Evolutionary conservation across 2,113 vertebrate genomes (phyloP).

Genomic region (Phyllostomus hastatus): DNA sequence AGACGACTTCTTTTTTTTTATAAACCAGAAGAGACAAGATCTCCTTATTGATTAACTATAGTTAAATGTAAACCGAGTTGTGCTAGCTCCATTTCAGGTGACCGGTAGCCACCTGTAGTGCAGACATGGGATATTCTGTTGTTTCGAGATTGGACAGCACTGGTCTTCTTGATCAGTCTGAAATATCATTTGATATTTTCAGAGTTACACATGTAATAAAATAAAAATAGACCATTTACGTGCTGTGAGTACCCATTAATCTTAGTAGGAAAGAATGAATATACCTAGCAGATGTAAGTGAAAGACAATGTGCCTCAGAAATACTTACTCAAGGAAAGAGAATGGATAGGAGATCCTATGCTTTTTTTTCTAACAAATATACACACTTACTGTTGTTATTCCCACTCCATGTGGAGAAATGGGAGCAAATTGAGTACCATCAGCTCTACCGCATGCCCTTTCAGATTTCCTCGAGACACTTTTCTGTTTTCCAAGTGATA

Average conservation of each 20-base stretch:
- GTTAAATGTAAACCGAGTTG: not conserved
- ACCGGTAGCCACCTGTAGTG: not conserved
- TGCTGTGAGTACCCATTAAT: not conserved
- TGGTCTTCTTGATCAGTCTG: not conserved
- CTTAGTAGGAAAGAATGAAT: not conserved
- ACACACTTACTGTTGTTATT: not conserved
- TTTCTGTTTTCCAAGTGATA: not conserved
- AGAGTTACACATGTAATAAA: not conserved
- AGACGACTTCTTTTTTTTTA: not conserved
- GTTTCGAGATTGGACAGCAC: not conserved
- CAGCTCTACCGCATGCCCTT: not conserved
- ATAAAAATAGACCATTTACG: not conserved
- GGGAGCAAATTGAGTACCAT: not conserved
- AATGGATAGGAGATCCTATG: not conserved
- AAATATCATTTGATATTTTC: not conserved
- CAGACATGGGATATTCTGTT: not conserved
- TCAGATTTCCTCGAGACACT: not conserved
- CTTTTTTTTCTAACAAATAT: not conserved
- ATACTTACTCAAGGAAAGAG: not conserved
- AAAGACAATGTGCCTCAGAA: constrained; percentile 5
- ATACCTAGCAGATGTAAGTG: not conserved
- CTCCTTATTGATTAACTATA: constrained; percentile 35
- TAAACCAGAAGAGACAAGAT: not conserved
- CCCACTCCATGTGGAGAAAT: not conserved
- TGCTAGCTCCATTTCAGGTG: not conserved